These are phyloP conservation scores for Hipparchia sbordonii DNA, from an alignment of 2,888 invertebrate genomes.

Conservation along the genomic window DNA sequence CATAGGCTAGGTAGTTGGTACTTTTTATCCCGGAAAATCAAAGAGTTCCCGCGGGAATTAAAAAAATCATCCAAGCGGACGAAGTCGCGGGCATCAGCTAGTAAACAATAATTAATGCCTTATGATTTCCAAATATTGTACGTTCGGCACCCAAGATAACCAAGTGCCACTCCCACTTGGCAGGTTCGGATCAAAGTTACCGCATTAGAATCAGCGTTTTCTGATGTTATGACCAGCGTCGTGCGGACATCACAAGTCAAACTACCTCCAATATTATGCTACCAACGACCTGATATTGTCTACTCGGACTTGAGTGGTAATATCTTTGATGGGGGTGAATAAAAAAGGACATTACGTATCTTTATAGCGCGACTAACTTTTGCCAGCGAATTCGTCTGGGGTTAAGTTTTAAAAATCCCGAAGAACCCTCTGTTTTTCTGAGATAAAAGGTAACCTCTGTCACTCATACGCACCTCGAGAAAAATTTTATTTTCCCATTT, in stretches of 20 bases:
- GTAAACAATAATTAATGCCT: too few relatives aligned
- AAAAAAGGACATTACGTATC: background rate
- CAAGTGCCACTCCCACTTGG: background rate
- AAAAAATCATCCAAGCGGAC: too few relatives aligned
- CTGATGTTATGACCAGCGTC: slow-evolving; percentile 44
- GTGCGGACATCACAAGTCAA: slow-evolving; percentile 21
- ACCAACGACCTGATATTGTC: slow-evolving; percentile 7
- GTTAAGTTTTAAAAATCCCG: too few relatives aligned
- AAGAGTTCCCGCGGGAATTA: too few relatives aligned
- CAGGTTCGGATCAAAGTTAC: slow-evolving; percentile 61
- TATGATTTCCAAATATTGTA: background rate
- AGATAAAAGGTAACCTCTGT: too few relatives aligned
- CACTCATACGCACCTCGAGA: too few relatives aligned
- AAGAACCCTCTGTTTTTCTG: too few relatives aligned
- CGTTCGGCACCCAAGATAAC: background rate
- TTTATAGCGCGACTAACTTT: background rate
- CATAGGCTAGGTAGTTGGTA: too few relatives aligned
- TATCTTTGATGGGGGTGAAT: slow-evolving; percentile 9
- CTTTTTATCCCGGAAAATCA: too few relatives aligned
- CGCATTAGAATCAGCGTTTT: slow-evolving; percentile 56
- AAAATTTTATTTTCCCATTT: too few relatives aligned
- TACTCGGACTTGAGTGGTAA: slow-evolving; percentile 4
- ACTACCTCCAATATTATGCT: slow-evolving; percentile 14
- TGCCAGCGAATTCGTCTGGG: too few relatives aligned
- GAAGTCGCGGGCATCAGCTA: too few relatives aligned